phyloP scores from a whole-genome alignment of 2,888 invertebrate species.

The Teleogryllus oceanicus region DNA sequence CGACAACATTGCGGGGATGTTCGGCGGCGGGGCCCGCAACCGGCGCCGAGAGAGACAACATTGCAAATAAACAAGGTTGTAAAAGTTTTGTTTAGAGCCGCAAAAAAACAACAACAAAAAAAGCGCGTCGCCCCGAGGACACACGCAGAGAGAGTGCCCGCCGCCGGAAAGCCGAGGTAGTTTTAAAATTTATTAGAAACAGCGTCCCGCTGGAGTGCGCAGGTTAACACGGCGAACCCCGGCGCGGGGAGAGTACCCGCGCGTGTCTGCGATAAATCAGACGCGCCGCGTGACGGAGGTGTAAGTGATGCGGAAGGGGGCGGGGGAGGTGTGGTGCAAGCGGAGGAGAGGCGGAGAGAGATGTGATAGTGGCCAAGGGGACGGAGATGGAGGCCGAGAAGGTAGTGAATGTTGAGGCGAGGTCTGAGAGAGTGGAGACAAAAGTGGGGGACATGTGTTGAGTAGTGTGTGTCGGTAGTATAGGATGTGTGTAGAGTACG shows the following conservation, averaged over 20 bases:
- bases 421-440: no score
- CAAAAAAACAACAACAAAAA: not conserved
- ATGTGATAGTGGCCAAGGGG: no score
- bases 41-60: not conserved
- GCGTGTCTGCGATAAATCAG: constrained; percentile 18
- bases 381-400: no score
- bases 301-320: not conserved
- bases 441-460: no score
- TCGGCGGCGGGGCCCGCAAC: not conserved
- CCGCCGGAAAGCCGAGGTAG: not conserved
- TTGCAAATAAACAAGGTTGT: constrained; percentile 18
- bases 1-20: not conserved
- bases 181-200: constrained; percentile 18
- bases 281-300: not conserved
- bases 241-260: not conserved
- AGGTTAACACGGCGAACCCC: not conserved
- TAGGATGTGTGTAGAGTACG: no score
- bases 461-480: no score
- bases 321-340: no score
- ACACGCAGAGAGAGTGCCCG: not conserved
- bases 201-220: not conserved
- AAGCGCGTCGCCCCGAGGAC: not conserved
- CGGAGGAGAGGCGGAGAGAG: no score
- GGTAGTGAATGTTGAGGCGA: no score
- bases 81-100: constrained; percentile 10